Conservation (phyloP, 2,797 vertebrate species). For the Cyprinella venusta region DNA sequence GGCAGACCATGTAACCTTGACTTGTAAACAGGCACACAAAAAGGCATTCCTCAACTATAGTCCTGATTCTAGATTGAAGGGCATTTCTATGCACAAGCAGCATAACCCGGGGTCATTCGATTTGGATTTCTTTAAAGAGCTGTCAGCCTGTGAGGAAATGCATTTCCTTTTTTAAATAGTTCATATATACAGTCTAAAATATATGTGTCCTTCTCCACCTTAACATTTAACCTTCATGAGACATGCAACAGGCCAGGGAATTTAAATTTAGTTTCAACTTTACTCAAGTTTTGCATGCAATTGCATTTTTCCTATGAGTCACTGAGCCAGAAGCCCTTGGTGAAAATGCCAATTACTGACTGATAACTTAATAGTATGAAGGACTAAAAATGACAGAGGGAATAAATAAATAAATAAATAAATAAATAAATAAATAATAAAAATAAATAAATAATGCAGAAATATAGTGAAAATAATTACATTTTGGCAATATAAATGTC, state of each 20-base stretch:
- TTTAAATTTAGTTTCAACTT: slow-evolving; percentile 44
- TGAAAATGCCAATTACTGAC: background rate
- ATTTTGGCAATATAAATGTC: too few species aligned
- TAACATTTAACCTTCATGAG: slow-evolving; percentile 42
- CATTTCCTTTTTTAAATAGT: slow-evolving; percentile 51
- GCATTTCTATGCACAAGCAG: slow-evolving; percentile 25
- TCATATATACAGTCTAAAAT: slow-evolving; percentile 43
- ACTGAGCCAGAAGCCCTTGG: slow-evolving; percentile 3
- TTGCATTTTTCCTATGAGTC: slow-evolving; percentile 1
- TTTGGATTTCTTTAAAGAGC: slow-evolving; percentile 51
- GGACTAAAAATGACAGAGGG: too few species aligned
- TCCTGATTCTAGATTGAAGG: slow-evolving; percentile 36
- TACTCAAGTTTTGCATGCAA: slow-evolving; percentile 5
- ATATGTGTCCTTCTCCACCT: slow-evolving; percentile 42
- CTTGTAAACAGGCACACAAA: slow-evolving; percentile 26
- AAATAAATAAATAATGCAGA: too few species aligned
- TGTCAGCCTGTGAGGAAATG: slow-evolving; percentile 49
- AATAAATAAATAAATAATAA: too few species aligned
- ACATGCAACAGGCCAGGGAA: slow-evolving; percentile 38
- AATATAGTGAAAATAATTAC: too few species aligned
- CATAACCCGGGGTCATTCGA: slow-evolving; percentile 43
- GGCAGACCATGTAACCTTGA: slow-evolving; percentile 46
- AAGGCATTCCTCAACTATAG: slow-evolving; percentile 14
- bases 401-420: too few species aligned
- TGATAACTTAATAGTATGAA: background rate